Percentiles rank a stretch among this genome's conserved stretches.
phyloP scores from a whole-genome alignment of 2,797 vertebrate genomes.

The Argyrosomus regius region DNA sequence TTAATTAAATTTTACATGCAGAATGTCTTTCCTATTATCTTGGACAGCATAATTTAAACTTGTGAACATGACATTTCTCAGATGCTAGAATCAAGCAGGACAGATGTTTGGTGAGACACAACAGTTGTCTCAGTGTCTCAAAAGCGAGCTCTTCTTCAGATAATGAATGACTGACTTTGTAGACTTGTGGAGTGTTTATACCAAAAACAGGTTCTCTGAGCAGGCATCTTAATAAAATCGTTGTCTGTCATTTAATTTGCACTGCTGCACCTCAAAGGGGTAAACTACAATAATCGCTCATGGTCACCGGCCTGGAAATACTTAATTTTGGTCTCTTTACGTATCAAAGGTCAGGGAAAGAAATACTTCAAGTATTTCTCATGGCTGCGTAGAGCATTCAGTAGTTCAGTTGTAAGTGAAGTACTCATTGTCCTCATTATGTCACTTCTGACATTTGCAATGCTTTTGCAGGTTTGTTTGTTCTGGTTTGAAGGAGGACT shows the following conservation, averaged over 20 bases:
- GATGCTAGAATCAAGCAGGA: slow-evolving; percentile 24
- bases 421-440: slow-evolving; percentile 82
- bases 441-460: slow-evolving; percentile 77
- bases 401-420: slow-evolving; percentile 55
- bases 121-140: too few relatives aligned
- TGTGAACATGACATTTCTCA: slow-evolving; percentile 23
- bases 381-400: slow-evolving; percentile 36
- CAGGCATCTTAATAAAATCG: neutral
- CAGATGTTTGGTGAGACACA: slow-evolving; percentile 25
- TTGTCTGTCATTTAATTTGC: slow-evolving; percentile 5
- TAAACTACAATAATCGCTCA: neutral
- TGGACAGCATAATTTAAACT: slow-evolving; percentile 20
- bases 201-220: slow-evolving; percentile 1
- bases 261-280: neutral
- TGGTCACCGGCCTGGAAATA: neutral
- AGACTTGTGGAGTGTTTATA: slow-evolving; percentile 9
- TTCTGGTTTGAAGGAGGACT: slow-evolving; percentile 69
- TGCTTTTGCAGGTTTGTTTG: slow-evolving; percentile 70
- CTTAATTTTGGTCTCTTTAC: slow-evolving; percentile 18
- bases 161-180: neutral
- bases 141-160: slow-evolving; percentile 4
- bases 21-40: slow-evolving; percentile 13
- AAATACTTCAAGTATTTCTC: slow-evolving; percentile 39
- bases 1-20: slow-evolving; percentile 10
- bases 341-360: slow-evolving; percentile 24